phyloP scores from a whole-genome alignment of 2,797 vertebrate genomes.

The Pampus argenteus region DNA sequence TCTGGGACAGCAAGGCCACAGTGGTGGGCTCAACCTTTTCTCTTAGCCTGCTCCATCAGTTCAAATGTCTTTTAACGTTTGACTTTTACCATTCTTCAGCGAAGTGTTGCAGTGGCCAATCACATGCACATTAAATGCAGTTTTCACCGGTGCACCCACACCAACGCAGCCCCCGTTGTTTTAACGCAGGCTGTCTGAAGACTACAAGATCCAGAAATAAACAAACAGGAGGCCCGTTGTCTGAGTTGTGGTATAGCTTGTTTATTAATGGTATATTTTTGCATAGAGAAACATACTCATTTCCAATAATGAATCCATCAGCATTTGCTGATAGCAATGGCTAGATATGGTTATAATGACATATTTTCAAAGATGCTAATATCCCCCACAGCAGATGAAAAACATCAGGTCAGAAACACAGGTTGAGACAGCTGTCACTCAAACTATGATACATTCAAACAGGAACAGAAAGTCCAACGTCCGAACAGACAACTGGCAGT shows the following conservation, averaged over 20 bases:
- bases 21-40: too few relatives aligned
- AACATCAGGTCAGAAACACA: constrained; percentile 70
- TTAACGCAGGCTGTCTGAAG: not conserved
- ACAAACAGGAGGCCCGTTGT: constrained; percentile 6
- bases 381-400: constrained; percentile 85
- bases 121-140: too few relatives aligned
- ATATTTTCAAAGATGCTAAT: constrained; percentile 86
- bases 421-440: constrained; percentile 64
- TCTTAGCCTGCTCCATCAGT: too few relatives aligned
- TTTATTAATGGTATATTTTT: constrained; percentile 92
- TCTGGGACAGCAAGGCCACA: too few relatives aligned
- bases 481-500: constrained; percentile 6
- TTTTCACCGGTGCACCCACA: not conserved
- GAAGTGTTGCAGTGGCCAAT: too few relatives aligned
- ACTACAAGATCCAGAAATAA: constrained; percentile 6
- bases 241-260: constrained; percentile 90
- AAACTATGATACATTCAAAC: constrained; percentile 70
- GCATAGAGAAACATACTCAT: constrained; percentile 92
- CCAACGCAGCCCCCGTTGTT: not conserved
- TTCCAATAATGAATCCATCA: constrained; percentile 90
- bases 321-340: constrained; percentile 85
- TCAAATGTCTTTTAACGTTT: too few relatives aligned
- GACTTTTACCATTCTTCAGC: too few relatives aligned
- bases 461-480: constrained; percentile 52
- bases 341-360: constrained; percentile 90